Base-by-base conservation (phyloP, 1,140 invertebrate species). In the Drosophila navojoa region DNA sequence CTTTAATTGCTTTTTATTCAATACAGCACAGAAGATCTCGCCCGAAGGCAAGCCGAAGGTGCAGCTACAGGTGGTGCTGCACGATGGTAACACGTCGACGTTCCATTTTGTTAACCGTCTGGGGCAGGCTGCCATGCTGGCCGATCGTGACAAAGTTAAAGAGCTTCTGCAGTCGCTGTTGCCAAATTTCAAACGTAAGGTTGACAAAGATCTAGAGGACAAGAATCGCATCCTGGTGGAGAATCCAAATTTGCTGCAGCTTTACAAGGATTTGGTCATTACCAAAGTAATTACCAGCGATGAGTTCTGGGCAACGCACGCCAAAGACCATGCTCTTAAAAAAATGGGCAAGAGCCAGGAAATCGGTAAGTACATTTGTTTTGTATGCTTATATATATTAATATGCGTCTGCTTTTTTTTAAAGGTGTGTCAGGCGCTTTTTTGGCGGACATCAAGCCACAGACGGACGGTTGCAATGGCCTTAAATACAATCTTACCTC, bases 1-100 rank as follows among this genome's bases (percentile, higher is more conserved):
- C 58, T 47, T 55, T 29, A 22, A 4, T 27, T 19, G 16, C 19
- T 11, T 22, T 11, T 11, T 60, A 4, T 29, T 38, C n/a, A 9
- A 16, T 94, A 67, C 92, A 99, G 98, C 96, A 67, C 99, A 99
- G 94, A 99, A 99, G 93, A 99, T 99, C 81, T 99, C 98, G 53
- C 98, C 99, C 0, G 98, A 98, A 90, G 98, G 97, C 9, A 99
- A 99, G 93, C 95, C 98, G 22, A 99, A 99, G 94, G 97, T 99
- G 59, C 99, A 99, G 92, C 93, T 99, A n/a, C 99, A 99, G 94
- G 95, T 99, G 10, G 97, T 99, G 38, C 93, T 99, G 71, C 96
- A 99, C 90, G 97, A 98, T 94, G 97, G 97, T 25, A 95, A 96
- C 47, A 97, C 97, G 16, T 98, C 97, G 1, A 99, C 98, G 35